phyloP scores from a whole-genome alignment of 2,113 vertebrate species.

The Glaucomys volans region DNA sequence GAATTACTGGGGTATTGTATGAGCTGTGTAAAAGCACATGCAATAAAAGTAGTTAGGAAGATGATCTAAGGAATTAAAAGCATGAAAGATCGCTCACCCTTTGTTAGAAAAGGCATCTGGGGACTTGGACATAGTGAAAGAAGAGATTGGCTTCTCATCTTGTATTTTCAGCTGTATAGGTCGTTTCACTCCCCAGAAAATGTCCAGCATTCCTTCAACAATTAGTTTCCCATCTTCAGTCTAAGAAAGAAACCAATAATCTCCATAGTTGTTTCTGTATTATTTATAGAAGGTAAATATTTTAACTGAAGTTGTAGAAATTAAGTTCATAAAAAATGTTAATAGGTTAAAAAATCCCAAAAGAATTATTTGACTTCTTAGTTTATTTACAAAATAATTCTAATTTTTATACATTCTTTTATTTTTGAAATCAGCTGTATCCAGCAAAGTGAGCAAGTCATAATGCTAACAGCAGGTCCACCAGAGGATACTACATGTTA shows the following conservation, averaged over 20 bases:
- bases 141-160: slow-evolving; percentile 91
- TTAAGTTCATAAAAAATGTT: background rate
- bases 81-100: slow-evolving; percentile 86
- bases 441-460: background rate
- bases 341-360: background rate
- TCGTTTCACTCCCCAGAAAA: slow-evolving; percentile 93
- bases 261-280: background rate
- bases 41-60: background rate
- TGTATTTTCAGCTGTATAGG: slow-evolving; percentile 96
- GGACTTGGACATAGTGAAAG: slow-evolving; percentile 82
- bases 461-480: background rate
- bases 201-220: slow-evolving; percentile 92
- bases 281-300: background rate
- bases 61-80: background rate
- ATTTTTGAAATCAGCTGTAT: background rate
- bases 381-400: background rate
- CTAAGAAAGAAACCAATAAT: slow-evolving; percentile 69
- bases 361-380: background rate
- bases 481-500: background rate
- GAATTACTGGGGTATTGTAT: background rate
- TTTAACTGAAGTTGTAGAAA: background rate
- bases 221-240: slow-evolving; percentile 85
- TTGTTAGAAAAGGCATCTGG: slow-evolving; percentile 86
- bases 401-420: slow-evolving; percentile 5
- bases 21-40: background rate